Evolutionary conservation across 2,113 vertebrate genomes (phyloP), one percentile per base, ranked within the genome.

Genomic region (Tor tambroides): DNA sequence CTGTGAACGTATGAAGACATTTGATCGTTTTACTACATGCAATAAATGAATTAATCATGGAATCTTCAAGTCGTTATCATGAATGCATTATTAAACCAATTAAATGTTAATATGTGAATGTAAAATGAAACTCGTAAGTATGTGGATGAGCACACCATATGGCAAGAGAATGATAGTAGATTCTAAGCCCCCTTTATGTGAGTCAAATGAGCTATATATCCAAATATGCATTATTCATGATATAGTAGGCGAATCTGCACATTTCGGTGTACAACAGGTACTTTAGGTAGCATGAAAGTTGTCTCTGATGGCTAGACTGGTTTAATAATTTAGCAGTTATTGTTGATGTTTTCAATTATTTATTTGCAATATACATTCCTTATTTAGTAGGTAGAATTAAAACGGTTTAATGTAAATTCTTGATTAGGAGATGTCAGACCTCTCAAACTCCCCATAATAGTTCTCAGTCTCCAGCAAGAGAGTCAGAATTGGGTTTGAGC

Each of bases 51-150:
- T 82, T 28, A 67, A 67, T 49, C 23, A 30, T 82, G n/a, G 12
- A 43, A 10, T 43, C 41, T 43, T 43, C 41, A 43, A 43, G 38
- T 21, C 7, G 2, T 17, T 67, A n/a, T 49, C n/a, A 19, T 15
- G 79, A 80, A 80, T 82, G 61, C 59, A 82, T 82, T 67, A 67
- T 67, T 67, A 30, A 81, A 65, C 8, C n/a, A 46, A 67, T 82
- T 23, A 67, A 82, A 82, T 67, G 61, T 82, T 82, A 49, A 82
- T 67, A 38, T 46, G 80, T 67, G 61, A 65, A 46, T 81, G 38
- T n/a, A 46, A n/a, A 38, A 59, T 59, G 19, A 61, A 38, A 61
- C 43, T 46, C 2, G 43, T 46, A 46, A 12, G 11, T 46, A 46
- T 46, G 43, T 46, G 43, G 41, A 46, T 12, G 43, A 61, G 78